Base-by-base conservation (phyloP, 2,888 invertebrate species). In the Aradus depressus region DNA sequence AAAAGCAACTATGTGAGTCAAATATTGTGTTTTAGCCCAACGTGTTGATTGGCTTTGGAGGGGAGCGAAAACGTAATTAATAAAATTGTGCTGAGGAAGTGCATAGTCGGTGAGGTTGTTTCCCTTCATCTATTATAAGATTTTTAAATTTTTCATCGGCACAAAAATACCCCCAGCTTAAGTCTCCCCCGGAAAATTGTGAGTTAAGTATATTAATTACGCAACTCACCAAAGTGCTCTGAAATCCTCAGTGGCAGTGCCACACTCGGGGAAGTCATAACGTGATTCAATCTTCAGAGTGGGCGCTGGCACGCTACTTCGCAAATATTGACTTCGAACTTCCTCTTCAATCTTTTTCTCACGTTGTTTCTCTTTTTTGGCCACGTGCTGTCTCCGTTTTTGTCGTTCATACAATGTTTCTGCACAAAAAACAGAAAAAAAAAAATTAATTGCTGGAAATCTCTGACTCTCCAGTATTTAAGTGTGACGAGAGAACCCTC, bases 331-430 rank as follows among this genome's bases (percentile, higher is more conserved):
- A 63, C 78, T 72, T 67, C 86, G 75, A 68, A 84, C 82, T 59
- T 82, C 77, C 57, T 76, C 78, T 49, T 75, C 79, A 55, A 82
- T 81, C n/a, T 80, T 77, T 56, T 80, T 81, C 64, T 90, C 89
- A 3, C 86, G 76, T 26, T 80, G 79, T 21, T 77, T 77, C 64
- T 93, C 93, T 14, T 88, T 86, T 8, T 81, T 77, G 35, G 79
- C 81, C 21, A 79, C 75, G 5, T 80, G 79, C 38, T 79, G 78
- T 4, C 93, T 78, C 12, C 72, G 68, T 41, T 77, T 77, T 23
- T 79, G 78, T 2, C 91, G 77, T 10, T 75, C 73, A 4, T 80
- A 76, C 45, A 93, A 64, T 66, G 90, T 87, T 54, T 79, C 88
- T 84, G 62, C 4, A 60, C 60, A 53, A 50, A 42, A 22, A 50